These are phyloP conservation scores for Busseola fusca DNA, from an alignment of 2,888 invertebrate genomes.

Conservation along the genomic window DNA sequence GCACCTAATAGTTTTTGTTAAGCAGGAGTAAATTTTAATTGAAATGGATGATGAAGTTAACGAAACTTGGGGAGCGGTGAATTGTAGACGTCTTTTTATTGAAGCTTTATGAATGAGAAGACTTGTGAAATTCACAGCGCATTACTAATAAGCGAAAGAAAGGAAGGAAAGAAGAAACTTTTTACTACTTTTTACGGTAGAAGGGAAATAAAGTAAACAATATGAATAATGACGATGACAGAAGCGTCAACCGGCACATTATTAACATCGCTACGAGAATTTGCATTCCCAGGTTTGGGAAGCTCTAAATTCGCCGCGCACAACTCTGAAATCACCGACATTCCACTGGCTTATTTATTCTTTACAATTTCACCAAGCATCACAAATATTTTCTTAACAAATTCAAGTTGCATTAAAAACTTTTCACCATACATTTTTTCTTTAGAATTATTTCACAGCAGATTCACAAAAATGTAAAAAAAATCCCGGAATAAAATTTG, in stretches of 20 bases:
- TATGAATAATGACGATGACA: constrained; percentile 6
- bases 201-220: background rate
- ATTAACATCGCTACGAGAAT: constrained; percentile 43
- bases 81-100: constrained; percentile 38
- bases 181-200: background rate
- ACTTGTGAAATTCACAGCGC: constrained; percentile 1
- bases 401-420: constrained; percentile 25
- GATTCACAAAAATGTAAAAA: constrained; percentile 20
- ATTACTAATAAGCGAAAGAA: background rate
- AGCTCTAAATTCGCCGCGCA: background rate
- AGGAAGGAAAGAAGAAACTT: too few species aligned
- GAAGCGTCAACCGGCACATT: constrained; percentile 22
- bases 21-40: constrained; percentile 53
- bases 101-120: background rate
- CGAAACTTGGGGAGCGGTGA: constrained; percentile 26
- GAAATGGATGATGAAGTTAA: constrained; percentile 48
- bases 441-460: constrained; percentile 45
- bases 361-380: constrained; percentile 22
- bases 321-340: constrained; percentile 11
- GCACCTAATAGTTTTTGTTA: constrained; percentile 50
- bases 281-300: constrained; percentile 16
- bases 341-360: constrained; percentile 46
- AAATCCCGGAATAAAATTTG: constrained; percentile 40
- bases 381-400: constrained; percentile 34
- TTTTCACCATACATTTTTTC: constrained; percentile 21